These are phyloP conservation scores for Morus bassanus DNA, from an alignment of 2,797 vertebrate species.

Conservation along the genomic window DNA sequence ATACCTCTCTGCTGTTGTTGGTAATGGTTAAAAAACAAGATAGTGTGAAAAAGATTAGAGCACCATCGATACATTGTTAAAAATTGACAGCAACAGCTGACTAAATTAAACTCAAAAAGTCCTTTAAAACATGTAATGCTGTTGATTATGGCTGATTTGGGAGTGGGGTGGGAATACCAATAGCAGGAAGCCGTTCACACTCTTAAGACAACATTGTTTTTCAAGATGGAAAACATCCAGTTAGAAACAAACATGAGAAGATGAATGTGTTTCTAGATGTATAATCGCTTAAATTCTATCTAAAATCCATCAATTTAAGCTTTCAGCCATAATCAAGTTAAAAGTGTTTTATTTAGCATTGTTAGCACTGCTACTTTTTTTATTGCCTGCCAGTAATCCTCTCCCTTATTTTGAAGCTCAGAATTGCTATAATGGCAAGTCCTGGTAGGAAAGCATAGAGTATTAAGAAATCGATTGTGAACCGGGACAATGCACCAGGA, in stretches of 20 bases:
- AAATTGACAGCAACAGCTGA: not conserved
- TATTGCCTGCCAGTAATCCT: conserved; percentile 77
- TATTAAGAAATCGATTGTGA: conserved; percentile 84
- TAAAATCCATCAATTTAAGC: not conserved
- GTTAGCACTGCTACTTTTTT: not conserved
- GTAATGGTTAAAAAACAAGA: not conserved
- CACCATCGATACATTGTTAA: not conserved
- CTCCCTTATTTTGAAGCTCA: conserved; percentile 91
- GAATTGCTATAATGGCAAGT: conserved; percentile 82
- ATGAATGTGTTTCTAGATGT: not conserved
- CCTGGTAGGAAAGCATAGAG: conserved; percentile 90
- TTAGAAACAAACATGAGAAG: not conserved
- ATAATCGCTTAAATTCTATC: not conserved
- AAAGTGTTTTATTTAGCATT: not conserved
- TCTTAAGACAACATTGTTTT: not conserved
- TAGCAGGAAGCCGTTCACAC: not conserved
- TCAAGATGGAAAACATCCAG: not conserved
- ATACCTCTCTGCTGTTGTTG: not conserved
- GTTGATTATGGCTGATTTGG: not conserved
- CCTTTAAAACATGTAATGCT: not conserved
- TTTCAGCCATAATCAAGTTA: not conserved
- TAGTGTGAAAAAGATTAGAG: not conserved
- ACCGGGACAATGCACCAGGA: conserved; percentile 82
- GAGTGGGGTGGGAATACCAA: not conserved
- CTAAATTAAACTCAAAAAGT: not conserved